phyloP scores from a whole-genome alignment of 2,888 invertebrate genomes.

The Sesamia inferens region DNA sequence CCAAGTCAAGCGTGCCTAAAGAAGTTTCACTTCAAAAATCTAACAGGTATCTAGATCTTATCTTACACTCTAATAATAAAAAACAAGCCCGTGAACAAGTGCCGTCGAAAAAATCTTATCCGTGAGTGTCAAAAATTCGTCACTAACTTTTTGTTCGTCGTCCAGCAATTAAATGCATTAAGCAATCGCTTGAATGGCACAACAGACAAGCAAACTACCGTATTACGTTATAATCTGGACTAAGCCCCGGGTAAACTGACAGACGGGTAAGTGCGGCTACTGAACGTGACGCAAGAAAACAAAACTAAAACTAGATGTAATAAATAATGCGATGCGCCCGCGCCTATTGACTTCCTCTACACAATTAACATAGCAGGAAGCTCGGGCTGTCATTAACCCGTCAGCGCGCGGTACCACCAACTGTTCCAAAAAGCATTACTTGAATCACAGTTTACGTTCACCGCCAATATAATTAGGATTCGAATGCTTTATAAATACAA shows the following conservation, averaged over 20 bases:
- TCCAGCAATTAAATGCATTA: conserved; percentile 83
- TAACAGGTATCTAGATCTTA: conserved; percentile 52
- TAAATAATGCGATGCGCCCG: conserved; percentile 85
- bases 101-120: conserved; percentile 60
- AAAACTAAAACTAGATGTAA: conserved; percentile 83
- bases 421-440: conserved; percentile 85
- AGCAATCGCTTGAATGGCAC: conserved; percentile 82
- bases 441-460: conserved; percentile 83
- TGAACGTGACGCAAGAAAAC: conserved; percentile 78
- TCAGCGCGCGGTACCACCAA: conserved; percentile 84
- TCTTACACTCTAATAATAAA: conserved; percentile 47
- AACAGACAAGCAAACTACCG: conserved; percentile 86
- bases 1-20: too few relatives aligned
- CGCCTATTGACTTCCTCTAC: conserved; percentile 84
- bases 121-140: conserved; percentile 68
- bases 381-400: conserved; percentile 87
- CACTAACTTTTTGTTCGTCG: conserved; percentile 69
- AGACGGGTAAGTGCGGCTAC: conserved; percentile 86
- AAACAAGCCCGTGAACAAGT: conserved; percentile 57
- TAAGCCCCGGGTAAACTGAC: conserved; percentile 84
- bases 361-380: conserved; percentile 89
- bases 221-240: conserved; percentile 88
- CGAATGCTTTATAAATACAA: conserved; percentile 87
- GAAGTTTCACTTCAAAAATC: too few relatives aligned
- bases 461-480: conserved; percentile 85